Conservation (phyloP, 2,888 invertebrate species). For the Cephus pulcher region DNA sequence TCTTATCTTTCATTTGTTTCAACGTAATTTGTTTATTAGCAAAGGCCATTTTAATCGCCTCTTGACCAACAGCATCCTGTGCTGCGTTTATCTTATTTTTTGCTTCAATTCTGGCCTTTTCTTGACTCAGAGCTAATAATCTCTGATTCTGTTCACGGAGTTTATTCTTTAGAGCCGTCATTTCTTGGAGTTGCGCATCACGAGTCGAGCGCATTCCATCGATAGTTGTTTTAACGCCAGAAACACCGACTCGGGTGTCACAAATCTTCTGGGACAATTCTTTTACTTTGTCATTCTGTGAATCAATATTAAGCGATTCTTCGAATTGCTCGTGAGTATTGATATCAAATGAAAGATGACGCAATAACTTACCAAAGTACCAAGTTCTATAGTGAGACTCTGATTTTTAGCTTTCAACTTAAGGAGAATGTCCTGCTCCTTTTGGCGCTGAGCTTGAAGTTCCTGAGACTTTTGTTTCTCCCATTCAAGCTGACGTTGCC, state of each 20-base stretch:
- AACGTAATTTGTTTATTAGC: conserved; percentile 80
- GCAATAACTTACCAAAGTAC: conserved; percentile 62
- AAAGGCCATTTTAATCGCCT: conserved; percentile 73
- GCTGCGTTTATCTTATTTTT: conserved; percentile 72
- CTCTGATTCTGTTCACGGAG: conserved; percentile 88
- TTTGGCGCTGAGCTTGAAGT: conserved; percentile 85
- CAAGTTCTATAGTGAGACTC: conserved; percentile 82
- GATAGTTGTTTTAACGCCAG: conserved; percentile 93
- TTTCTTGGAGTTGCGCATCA: conserved; percentile 89
- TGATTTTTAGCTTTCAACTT: conserved; percentile 90
- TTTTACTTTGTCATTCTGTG: conserved; percentile 77
- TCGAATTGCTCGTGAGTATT: background rate
- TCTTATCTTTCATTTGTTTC: conserved; percentile 77
- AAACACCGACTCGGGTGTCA: conserved; percentile 87
- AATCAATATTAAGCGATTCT: conserved; percentile 13
- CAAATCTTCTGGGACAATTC: conserved; percentile 85
- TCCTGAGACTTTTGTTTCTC: conserved; percentile 91
- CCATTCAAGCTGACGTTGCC: conserved; percentile 95
- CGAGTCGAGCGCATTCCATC: conserved; percentile 95
- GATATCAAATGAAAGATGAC: background rate
- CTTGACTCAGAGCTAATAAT: conserved; percentile 83
- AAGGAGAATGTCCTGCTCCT: conserved; percentile 86
- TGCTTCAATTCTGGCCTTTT: conserved; percentile 83
- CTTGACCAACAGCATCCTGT: conserved; percentile 68
- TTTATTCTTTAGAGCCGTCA: conserved; percentile 83